Evolutionary conservation across 2,888 invertebrate species (phyloP), one percentile per base, ranked within the genome.

Genomic region (Hydropsyche betteni): DNA sequence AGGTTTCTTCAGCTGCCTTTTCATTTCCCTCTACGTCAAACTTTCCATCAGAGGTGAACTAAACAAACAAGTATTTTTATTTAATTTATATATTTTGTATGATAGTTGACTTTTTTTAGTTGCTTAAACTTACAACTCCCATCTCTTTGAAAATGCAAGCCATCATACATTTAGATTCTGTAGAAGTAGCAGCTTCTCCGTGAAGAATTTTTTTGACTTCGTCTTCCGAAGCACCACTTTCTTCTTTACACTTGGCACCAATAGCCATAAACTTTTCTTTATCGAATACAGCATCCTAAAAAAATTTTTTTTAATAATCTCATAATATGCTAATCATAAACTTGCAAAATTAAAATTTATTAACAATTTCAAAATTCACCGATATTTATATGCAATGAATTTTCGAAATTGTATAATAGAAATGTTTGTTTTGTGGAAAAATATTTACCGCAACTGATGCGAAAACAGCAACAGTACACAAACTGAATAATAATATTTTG

Each of bases 131-230:
- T 82, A 88, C 89, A 83, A 86, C 84, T 76, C 84, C 83, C 68
- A 85, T 81, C 78, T 84, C 85, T 80, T 81, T 86, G 77, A 85
- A 86, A 44, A 87, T 82, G 76, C 89, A 89, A n/a, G 85, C 85
- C 74, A 86, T 79, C 50, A 88, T 82, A 80, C 89, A 89, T 80
- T 85, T 86, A 0, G 84, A 85, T 38, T 82, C 83, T 16, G 81
- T 81, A 2, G 81, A 84, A 0, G 84, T 82, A 0, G 88, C 87
- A 36, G 85, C 76, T 78, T 85, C 84, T 76, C 86, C 84, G 51
- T 84, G 81, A 74, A 79, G 75, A 8, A 79, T 50, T 1, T 68
- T 51, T 24, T 75, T 68, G 8, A 79, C 74, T 8, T 79, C 79
- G 3, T 79, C 78, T 5, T 79, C 79, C 51, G 75, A 36, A 0